phyloP scores from a whole-genome alignment of 1,140 invertebrate species.

The Pseudobourletiella spinata region DNA sequence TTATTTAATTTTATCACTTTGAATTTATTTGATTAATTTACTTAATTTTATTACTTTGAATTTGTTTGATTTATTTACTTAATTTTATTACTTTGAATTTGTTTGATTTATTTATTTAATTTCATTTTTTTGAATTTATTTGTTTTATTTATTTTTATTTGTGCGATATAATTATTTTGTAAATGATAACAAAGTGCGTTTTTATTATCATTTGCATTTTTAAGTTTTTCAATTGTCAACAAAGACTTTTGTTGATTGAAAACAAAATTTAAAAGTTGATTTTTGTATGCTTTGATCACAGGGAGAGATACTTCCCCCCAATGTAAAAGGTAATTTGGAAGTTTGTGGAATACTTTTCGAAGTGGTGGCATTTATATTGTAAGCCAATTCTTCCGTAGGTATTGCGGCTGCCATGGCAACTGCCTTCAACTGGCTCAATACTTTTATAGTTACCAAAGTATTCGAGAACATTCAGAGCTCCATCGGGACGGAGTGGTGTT shows the following conservation, averaged over 20 bases:
- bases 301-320: conserved; percentile 17
- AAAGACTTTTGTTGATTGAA: not conserved
- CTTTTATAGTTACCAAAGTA: conserved; percentile 1
- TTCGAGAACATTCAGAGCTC: not conserved
- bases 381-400: not conserved
- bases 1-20: too few species aligned
- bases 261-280: not conserved
- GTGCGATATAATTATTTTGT: too few species aligned
- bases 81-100: too few species aligned
- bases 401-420: conserved; percentile 10
- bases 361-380: not conserved
- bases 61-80: too few species aligned
- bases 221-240: not conserved
- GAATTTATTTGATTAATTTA: too few species aligned
- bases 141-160: too few species aligned
- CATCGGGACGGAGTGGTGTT: not conserved
- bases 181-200: too few species aligned
- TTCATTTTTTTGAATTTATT: too few species aligned
- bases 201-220: not conserved
- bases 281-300: conserved; percentile 38
- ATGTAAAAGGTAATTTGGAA: conserved; percentile 6
- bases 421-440: conserved; percentile 19
- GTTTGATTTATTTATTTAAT: too few species aligned
- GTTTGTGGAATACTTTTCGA: not conserved
- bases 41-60: too few species aligned